Percentiles rank a stretch among this genome's conserved stretches.
These are phyloP conservation scores for Myoxocephalus aenaeus DNA, from an alignment of 2,797 vertebrate species.

Conservation along the genomic window DNA sequence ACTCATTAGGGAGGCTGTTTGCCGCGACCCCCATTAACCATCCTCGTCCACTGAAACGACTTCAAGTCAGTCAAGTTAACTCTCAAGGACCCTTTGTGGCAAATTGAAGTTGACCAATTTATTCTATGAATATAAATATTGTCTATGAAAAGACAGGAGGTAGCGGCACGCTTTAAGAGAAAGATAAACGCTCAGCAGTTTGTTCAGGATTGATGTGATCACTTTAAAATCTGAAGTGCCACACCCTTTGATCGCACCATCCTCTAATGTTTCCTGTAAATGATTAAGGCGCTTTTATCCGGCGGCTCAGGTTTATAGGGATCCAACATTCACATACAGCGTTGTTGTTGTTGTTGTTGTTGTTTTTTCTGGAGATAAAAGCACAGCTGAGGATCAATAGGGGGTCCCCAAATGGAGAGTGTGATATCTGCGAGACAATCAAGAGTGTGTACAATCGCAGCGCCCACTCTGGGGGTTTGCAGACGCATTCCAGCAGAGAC, in stretches of 20 bases:
- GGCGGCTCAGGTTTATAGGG: conserved; percentile 5
- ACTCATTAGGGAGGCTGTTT: conserved; percentile 45
- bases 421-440: conserved; percentile 59
- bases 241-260: conserved; percentile 48
- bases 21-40: conserved; percentile 43
- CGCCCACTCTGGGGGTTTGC: conserved; percentile 45
- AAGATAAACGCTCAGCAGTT: background rate
- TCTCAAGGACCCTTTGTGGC: conserved; percentile 20
- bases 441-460: conserved; percentile 43
- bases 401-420: conserved; percentile 59
- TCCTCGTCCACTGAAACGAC: conserved; percentile 43
- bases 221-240: conserved; percentile 33
- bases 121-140: background rate
- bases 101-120: conserved; percentile 1
- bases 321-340: conserved; percentile 29
- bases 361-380: conserved; percentile 64
- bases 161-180: background rate
- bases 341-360: conserved; percentile 62
- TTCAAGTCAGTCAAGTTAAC: conserved; percentile 54
- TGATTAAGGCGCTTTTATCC: conserved; percentile 45
- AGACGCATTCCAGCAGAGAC: conserved; percentile 41
- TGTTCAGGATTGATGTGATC: background rate
- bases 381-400: conserved; percentile 72
- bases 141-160: background rate
- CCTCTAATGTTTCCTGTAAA: conserved; percentile 51